Base-by-base conservation (phyloP, 2,797 vertebrate species). In the Sorex maritimensis region DNA sequence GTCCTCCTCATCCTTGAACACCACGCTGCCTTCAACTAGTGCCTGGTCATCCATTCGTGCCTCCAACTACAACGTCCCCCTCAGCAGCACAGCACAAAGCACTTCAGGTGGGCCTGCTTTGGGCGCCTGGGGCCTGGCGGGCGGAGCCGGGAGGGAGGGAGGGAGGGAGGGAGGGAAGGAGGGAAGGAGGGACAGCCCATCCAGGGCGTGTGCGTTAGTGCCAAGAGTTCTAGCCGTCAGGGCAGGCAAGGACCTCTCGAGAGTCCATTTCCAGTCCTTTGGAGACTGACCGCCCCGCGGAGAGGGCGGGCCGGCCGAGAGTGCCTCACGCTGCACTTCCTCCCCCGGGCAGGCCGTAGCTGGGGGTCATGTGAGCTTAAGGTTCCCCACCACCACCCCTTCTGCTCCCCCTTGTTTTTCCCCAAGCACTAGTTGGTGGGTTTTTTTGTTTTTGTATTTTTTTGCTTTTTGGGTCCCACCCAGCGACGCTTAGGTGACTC, bases 31-130 rank as follows among this genome's bases (percentile, higher is more conserved):
- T 99, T 99, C 99, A 98, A 99, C 99, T 99, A 99, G 99, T 99
- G 99, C 99, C 99, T 99, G 99, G 99, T 99, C 99, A 99, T 99
- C 99, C 99, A 99, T 99, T 99, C 99, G 99, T 99, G 99, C 99
- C 99, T 99, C 99, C 99, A 99, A 99, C 99, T 99, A 99, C 99
- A 99, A 98, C 98, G 98, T 99, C 99, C 99, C 99, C 99, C 99
- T 99, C 99, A 99, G 99, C 99, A 99, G 99, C 98, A 99, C 99
- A 99, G 99, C 99, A 99, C 99, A 99, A 99, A 99, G 99, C 99
- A 99, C 99, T 99, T 99, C 99, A 99, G 99, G 99, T 99, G 75
- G 86, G 58, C 67, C 14, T 5, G 7, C 1, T 0, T 8, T 0
- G 6, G 55, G 28, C 10, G 38, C 15, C 21, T 4, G 12, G 23